Percentiles rank a stretch among this genome's conserved stretches.
Evolutionary conservation across 2,797 vertebrate genomes (phyloP).

Genomic region (Acanthopagrus latus): DNA sequence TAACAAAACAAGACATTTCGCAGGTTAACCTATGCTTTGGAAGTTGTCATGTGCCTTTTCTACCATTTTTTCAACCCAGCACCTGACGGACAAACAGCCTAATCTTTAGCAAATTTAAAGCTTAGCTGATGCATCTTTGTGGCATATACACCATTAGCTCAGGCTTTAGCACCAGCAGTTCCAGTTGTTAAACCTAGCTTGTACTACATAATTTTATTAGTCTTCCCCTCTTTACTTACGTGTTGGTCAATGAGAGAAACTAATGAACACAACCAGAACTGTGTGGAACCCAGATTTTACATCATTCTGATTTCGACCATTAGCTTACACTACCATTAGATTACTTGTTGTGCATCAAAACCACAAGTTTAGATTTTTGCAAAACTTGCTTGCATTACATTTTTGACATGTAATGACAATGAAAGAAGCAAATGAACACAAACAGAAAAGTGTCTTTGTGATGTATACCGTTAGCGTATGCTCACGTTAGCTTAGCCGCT

Average conservation of each 20-base stretch:
- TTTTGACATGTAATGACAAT: neutral
- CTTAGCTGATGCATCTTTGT: neutral
- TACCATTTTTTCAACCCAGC: neutral
- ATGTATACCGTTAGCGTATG: neutral
- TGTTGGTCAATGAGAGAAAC: no score
- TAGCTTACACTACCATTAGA: no score
- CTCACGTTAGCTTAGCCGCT: neutral
- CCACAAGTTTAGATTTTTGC: no score
- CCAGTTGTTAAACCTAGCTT: no score
- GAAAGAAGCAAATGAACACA: constrained; percentile 11
- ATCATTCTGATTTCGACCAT: no score
- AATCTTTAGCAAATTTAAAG: neutral
- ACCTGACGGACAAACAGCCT: neutral
- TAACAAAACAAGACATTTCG: neutral
- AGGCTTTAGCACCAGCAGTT: neutral
- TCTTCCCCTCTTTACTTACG: no score
- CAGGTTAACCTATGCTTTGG: neutral
- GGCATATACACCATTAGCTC: neutral
- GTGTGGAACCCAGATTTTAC: no score
- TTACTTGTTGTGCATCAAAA: no score
- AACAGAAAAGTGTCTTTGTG: neutral
- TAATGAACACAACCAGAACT: no score
- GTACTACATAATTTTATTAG: no score
- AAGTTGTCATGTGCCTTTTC: neutral
- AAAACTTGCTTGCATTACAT: no score